These are phyloP conservation scores for Ranitomeya variabilis DNA, from an alignment of 2,113 vertebrate species.

Conservation along the genomic window DNA sequence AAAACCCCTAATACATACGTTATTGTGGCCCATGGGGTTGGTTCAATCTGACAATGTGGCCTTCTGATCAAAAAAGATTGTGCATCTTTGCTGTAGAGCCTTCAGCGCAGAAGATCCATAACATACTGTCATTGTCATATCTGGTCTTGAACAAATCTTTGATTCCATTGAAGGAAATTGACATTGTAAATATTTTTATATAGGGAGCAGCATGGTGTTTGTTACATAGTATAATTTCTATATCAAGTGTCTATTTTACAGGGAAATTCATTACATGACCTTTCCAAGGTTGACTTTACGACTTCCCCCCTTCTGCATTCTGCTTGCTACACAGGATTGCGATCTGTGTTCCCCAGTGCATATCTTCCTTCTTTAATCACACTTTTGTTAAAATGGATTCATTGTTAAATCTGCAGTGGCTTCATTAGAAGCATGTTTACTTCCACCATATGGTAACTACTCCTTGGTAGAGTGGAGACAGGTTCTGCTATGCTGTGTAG, in stretches of 20 bases:
- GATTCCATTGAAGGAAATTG: neutral
- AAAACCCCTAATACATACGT: no score
- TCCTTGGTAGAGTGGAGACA: conserved; percentile 39
- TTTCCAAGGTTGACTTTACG: conserved; percentile 27
- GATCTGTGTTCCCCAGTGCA: conserved; percentile 24
- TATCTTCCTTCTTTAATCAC: conserved; percentile 16
- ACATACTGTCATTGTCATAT: neutral
- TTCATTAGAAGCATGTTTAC: conserved; percentile 35
- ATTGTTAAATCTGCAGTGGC: conserved; percentile 46
- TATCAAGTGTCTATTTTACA: conserved; percentile 6
- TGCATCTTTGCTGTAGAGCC: neutral
- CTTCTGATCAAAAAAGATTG: no score
- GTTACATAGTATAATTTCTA: conserved; percentile 10
- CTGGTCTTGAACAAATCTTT: neutral
- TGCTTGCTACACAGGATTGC: conserved; percentile 43
- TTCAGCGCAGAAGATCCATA: neutral
- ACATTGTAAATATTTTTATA: neutral
- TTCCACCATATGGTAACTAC: conserved; percentile 40
- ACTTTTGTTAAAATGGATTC: conserved; percentile 42
- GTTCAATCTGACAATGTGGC: no score
- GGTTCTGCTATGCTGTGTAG: conserved; percentile 19
- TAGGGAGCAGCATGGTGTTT: neutral
- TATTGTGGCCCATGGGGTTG: no score
- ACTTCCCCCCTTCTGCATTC: conserved; percentile 32
- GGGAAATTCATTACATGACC: conserved; percentile 36